These are phyloP conservation scores for Berghia stephanieae DNA, from an alignment of 1,140 invertebrate genomes.

Conservation along the genomic window DNA sequence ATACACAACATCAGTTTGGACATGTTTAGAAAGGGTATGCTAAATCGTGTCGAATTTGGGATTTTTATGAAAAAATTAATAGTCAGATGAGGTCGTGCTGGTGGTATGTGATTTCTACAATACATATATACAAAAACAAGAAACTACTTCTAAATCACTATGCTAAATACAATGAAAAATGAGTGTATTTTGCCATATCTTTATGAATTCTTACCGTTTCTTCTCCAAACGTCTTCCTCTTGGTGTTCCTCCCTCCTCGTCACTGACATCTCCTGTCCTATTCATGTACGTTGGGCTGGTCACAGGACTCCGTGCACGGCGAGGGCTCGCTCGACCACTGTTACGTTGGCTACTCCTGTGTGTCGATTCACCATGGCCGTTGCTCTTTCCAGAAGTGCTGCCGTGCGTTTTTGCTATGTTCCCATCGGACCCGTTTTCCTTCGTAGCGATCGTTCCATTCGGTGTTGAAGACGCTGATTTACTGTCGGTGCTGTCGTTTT, in stretches of 20 bases:
- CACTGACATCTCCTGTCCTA: not conserved
- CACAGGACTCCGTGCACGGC: not conserved
- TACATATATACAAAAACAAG: too few relatives aligned
- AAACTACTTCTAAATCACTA: too few relatives aligned
- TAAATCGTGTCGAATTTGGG: too few relatives aligned
- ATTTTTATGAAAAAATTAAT: too few relatives aligned
- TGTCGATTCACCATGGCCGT: too few relatives aligned
- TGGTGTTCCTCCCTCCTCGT: slow-evolving; percentile 18
- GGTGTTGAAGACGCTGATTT: not conserved
- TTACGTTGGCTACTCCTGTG: not conserved
- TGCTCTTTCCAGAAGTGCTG: too few relatives aligned
- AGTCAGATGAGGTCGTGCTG: too few relatives aligned
- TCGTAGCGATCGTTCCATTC: not conserved
- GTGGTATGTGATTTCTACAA: too few relatives aligned
- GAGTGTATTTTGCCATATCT: too few relatives aligned
- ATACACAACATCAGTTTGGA: too few relatives aligned
- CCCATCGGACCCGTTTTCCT: not conserved
- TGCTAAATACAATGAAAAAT: too few relatives aligned
- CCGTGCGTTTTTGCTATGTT: not conserved
- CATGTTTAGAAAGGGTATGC: too few relatives aligned
- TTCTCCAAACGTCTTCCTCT: slow-evolving; percentile 11
- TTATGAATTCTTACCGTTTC: slow-evolving; percentile 12
- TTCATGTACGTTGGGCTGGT: slow-evolving; percentile 28
- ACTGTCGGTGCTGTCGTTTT: not conserved
- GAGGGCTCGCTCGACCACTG: not conserved